Base-by-base conservation (phyloP, 2,113 vertebrate species). In the Lamprologus callipterus region DNA sequence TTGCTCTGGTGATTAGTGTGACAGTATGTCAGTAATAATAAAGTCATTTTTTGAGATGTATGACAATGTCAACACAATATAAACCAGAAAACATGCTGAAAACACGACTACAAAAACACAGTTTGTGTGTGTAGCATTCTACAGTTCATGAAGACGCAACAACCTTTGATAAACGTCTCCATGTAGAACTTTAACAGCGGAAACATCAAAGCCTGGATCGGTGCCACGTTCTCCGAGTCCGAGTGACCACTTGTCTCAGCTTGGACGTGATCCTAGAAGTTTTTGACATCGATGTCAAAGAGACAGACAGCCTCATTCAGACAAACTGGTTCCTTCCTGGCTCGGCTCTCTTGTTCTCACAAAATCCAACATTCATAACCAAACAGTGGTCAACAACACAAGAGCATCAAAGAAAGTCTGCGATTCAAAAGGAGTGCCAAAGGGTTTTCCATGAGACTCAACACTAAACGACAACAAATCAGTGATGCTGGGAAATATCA, bases 191-290 rank as follows among this genome's bases (percentile, higher is more conserved):
- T 90, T 85, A 53, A 88, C 35, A 37, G 81, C 51, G 14, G 49
- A 80, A 80, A 92, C 89, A 89, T 95, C 91, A 93, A 95, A 93
- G 92, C 82, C 40, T 91, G 87, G 92, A 92, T 81, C 68, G 70
- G 88, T 51, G 88, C 91, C 75, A 28, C 54, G 49, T 86, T 90
- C 88, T 70, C 70, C 81, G 23, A 90, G 82, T 86, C 90, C 85
- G 88, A 92, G 89, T 86, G 92, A 93, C 91, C 89, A 89, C 90
- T 95, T 94, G 94, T 91, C 89, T 88, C 84, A 85, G 70, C 83
- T 94, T 96, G 94, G 93, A 96, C 8, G 79, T 53, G 90, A 93
- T 95, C 91, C 91, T 90, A 87, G 92, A 94, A 73, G 87, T 92
- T 92, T 94, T 83, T 93, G 89, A 94, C 91, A 93, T 88, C 6